Base-by-base conservation (phyloP, 2,113 vertebrate genomes). In the Toxotes chatareus region DNA sequence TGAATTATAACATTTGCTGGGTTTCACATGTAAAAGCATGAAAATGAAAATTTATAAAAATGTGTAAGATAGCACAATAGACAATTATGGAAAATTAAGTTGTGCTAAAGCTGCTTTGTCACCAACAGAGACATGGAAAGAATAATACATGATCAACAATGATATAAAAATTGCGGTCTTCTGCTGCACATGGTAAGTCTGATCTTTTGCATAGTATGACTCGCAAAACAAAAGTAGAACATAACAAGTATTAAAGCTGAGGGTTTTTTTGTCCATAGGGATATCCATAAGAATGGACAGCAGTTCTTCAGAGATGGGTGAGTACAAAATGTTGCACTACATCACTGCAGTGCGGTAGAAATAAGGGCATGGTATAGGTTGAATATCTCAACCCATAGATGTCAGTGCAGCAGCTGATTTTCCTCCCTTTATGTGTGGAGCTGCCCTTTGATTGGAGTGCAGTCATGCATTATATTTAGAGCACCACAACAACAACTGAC, bases 251-350 rank as follows among this genome's bases (percentile, higher is more conserved):
- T 11, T 68, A 4, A 64, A 44, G 4, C 17, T 5, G 10, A 9
- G 0, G 36, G 4, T 59, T 19, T 56, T 49, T 21, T 16, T 71
- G 21, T 32, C 5, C 23, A 21, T 62, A 57, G 49, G 57, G 42
- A 42, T 13, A 40, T 3, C 12, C 31, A 56, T 44, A 56, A 46
- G 47, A 63, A 85, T 80, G 78, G 78, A 76, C 7, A 42, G 36
- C 44, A 36, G 38, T 4, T 62, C 53, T 9, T 46, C 72, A 19
- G 67, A 85, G 10, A 72, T 61, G 53, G 73, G 83, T 76, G 27
- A 85, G 78, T 80, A 59, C 42, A 5, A 59, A 46, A 44, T 23
- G 12, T 21, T 36, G 23, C n/a, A 27, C 21, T 5, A 49, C n/a
- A 44, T 61, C 31, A 49, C 9, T n/a, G 53, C 36, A 57, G 11